Base-by-base conservation (phyloP, 2,888 invertebrate species). In the Crocallis elinguaria region DNA sequence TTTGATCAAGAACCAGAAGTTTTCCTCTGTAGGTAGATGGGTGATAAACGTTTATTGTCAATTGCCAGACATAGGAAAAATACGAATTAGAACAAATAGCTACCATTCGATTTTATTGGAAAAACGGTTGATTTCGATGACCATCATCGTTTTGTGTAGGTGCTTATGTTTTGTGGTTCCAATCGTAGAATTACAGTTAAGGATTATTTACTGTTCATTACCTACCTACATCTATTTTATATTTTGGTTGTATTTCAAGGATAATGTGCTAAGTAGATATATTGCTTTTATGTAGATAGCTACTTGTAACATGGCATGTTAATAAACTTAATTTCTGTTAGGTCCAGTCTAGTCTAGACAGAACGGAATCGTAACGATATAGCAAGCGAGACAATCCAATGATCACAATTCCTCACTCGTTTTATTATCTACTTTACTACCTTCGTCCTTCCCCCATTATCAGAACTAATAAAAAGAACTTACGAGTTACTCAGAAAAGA, bases 401-500 rank as follows among this genome's bases (percentile, higher is more conserved):
- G 16, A 32, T 14, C 23, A 35, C 21, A 25, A 42, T 17, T 33
- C 23, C 9, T 42, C 35, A 27, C 13, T 33, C 27, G 7, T n/a
- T n/a, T n/a, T n/a, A n/a, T n/a, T 9, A 19, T 39, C 36, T 37
- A 52, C 32, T 44, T 55, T 38, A 53, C 62, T 63, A 50, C 60
- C 58, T 52, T 54, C 54, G 49, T 58, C 68, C 66, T 62, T 60
- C 46, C 39, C 53, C 59, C 51, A 54, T 43, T 41, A 57, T 55
- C 49, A 50, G 57, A 60, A 48, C 38, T 43, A 64, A 67, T 69
- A 70, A 75, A 60, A 75, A 54, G 49, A 70, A 60, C 67, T 64
- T 57, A 42, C n/a, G n/a, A n/a, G n/a, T n/a, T n/a, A n/a, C n/a
- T n/a, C 60, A 66, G 73, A 73, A 73, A 67, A 67, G 64, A 68